Conservation (phyloP, 2,888 invertebrate genomes). For the Mechanitis messenoides region DNA sequence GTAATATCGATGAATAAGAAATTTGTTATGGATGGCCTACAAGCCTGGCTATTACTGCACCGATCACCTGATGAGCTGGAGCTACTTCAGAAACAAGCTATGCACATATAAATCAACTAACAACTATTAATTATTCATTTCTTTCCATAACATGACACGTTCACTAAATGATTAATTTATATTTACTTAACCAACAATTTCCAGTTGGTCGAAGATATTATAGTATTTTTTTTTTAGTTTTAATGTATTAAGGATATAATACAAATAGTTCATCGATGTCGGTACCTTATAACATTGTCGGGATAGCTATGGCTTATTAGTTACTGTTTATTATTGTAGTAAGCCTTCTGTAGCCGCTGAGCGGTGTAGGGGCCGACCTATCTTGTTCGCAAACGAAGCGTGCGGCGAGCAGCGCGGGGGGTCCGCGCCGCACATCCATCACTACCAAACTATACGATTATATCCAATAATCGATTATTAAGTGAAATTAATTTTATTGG, state of each 20-base stretch:
- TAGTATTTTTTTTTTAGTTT: background rate
- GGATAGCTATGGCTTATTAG: slow-evolving; percentile 19
- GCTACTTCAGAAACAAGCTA: slow-evolving; percentile 56
- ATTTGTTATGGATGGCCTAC: slow-evolving; percentile 74
- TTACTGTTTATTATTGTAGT: slow-evolving; percentile 22
- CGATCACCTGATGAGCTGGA: slow-evolving; percentile 50
- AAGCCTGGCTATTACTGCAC: slow-evolving; percentile 65
- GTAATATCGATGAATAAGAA: slow-evolving; percentile 76
- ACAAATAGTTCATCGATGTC: background rate
- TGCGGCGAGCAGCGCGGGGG: slow-evolving; percentile 51
- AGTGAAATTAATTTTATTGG: slow-evolving; percentile 75
- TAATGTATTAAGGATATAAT: background rate
- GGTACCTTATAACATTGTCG: slow-evolving; percentile 4
- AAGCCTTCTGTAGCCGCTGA: slow-evolving; percentile 21
- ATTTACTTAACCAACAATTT: too few species aligned
- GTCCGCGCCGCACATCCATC: slow-evolving; percentile 62
- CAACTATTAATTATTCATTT: slow-evolving; percentile 55
- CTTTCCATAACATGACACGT: slow-evolving; percentile 44
- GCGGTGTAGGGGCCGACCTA: slow-evolving; percentile 41
- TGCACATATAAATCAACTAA: slow-evolving; percentile 56
- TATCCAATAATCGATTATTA: slow-evolving; percentile 48
- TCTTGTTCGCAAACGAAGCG: slow-evolving; percentile 51
- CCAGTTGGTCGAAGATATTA: too few species aligned
- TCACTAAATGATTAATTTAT: slow-evolving; percentile 12
- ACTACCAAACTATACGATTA: slow-evolving; percentile 65